These are phyloP conservation scores for Chionomys nivalis DNA, from an alignment of 2,113 vertebrate species.

Conservation along the genomic window DNA sequence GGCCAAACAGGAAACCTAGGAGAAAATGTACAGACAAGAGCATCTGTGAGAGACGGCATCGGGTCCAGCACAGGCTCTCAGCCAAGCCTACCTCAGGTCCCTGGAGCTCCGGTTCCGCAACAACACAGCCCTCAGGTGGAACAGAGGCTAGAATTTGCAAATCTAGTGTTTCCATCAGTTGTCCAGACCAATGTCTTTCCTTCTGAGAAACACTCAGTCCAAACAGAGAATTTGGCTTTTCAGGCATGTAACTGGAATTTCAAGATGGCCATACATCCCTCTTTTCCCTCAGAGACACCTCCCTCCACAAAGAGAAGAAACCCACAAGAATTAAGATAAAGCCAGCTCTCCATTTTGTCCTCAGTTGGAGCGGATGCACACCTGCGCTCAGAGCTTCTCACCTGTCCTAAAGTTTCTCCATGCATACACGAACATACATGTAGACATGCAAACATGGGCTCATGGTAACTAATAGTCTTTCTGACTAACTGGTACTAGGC, in stretches of 20 bases:
- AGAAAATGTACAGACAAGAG: not conserved
- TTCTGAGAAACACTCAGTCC: not conserved
- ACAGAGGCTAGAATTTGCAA: not conserved
- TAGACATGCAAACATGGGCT: not conserved
- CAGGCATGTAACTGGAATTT: not conserved
- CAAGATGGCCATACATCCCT: not conserved
- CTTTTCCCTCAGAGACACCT: not conserved
- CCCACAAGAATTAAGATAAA: not conserved
- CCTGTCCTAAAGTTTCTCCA: not conserved
- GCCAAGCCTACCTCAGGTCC: not conserved
- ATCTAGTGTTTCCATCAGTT: not conserved
- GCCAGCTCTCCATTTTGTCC: not conserved
- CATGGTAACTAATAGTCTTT: no score
- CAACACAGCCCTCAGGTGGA: not conserved
- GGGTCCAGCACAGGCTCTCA: no score
- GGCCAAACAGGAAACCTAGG: conserved; percentile 83
- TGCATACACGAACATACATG: not conserved
- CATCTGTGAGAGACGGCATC: not conserved
- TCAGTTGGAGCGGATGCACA: not conserved
- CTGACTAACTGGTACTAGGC: not conserved
- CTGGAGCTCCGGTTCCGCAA: not conserved
- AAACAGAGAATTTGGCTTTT: not conserved
- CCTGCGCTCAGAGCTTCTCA: not conserved
- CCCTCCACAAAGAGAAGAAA: not conserved
- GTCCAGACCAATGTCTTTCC: not conserved